Evolutionary conservation across 2,797 vertebrate genomes (phyloP).

Genomic region (Sternarchorhynchus goeldii): DNA sequence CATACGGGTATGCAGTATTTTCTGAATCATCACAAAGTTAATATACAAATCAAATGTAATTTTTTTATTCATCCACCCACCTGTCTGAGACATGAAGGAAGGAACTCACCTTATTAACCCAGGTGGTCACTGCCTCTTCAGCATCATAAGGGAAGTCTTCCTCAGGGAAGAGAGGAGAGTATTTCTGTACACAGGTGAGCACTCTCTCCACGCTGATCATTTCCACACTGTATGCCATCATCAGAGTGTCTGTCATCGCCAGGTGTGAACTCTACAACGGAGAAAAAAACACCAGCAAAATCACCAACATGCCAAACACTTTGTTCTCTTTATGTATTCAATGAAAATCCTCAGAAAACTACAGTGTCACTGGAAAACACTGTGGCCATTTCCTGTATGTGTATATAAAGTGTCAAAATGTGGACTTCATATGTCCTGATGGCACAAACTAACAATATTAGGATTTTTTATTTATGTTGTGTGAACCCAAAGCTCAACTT

Average conservation of each 20-base stretch:
- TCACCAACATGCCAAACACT: not conserved
- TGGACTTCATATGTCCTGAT: too few species aligned
- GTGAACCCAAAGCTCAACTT: too few species aligned
- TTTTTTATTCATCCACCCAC: slow-evolving; percentile 6
- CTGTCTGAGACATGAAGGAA: not conserved
- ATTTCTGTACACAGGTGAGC: slow-evolving; percentile 86
- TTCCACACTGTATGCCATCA: slow-evolving; percentile 98
- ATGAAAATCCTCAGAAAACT: too few species aligned
- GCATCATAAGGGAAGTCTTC: slow-evolving; percentile 92
- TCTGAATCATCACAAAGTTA: too few species aligned
- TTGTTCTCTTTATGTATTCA: not conserved
- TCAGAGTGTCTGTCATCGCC: slow-evolving; percentile 93
- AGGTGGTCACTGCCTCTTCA: slow-evolving; percentile 91
- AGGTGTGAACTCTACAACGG: slow-evolving; percentile 86
- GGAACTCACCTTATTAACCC: slow-evolving; percentile 91
- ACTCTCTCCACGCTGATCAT: slow-evolving; percentile 96
- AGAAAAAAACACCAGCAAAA: not conserved
- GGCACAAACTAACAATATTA: too few species aligned
- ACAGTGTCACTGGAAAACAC: too few species aligned
- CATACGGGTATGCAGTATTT: too few species aligned
- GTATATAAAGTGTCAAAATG: too few species aligned
- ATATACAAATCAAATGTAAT: too few species aligned
- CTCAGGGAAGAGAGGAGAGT: slow-evolving; percentile 81
- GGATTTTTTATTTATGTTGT: too few species aligned
- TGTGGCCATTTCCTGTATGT: too few species aligned